Conservation (phyloP, 2,797 vertebrate genomes). For the Pangasius larnaudii region DNA sequence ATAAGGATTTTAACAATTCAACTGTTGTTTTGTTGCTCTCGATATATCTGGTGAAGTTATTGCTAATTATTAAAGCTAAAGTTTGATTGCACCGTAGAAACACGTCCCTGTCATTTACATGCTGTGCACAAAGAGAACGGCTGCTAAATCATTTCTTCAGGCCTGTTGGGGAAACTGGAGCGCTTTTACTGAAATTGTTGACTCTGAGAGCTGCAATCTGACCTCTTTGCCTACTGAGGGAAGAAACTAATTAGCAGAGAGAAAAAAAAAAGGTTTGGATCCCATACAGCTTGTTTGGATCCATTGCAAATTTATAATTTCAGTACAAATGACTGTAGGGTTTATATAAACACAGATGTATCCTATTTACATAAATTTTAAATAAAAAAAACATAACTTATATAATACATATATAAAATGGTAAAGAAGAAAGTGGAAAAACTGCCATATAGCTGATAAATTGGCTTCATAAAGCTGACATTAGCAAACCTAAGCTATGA, state of each 20-base stretch:
- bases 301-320: neutral
- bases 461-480: neutral
- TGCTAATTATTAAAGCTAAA: conserved; percentile 6
- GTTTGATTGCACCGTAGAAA: neutral
- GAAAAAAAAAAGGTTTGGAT: neutral
- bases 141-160: neutral
- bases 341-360: neutral
- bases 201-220: neutral
- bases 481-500: neutral
- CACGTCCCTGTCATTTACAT: neutral
- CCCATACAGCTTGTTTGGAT: neutral
- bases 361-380: neutral
- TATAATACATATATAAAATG: neutral
- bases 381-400: neutral
- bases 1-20: neutral
- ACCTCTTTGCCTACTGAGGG: neutral
- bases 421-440: too few species aligned
- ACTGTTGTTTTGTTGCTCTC: neutral
- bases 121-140: neutral
- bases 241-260: neutral
- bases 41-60: neutral
- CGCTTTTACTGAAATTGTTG: neutral
- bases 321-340: neutral
- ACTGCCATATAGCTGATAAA: neutral
- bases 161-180: neutral